Conservation (phyloP, 2,797 vertebrate genomes). For the Silurus lanzhouensis region DNA sequence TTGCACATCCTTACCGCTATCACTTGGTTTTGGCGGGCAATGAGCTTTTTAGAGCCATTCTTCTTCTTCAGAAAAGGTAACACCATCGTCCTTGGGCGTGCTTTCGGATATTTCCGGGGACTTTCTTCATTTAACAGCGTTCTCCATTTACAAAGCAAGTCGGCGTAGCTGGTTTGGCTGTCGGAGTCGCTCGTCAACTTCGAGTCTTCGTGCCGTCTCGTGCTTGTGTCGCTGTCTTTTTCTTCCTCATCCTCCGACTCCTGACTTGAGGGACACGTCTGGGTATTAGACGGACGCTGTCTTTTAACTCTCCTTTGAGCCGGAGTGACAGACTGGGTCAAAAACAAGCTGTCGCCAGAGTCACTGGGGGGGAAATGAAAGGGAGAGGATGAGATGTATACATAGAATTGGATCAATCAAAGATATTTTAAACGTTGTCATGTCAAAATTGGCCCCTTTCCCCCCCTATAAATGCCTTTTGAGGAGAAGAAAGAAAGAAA, state of each 20-base stretch:
- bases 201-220: background rate
- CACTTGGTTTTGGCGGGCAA: background rate
- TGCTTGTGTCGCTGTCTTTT: background rate
- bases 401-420: background rate
- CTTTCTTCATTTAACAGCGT: background rate
- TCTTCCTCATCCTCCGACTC: conserved; percentile 10
- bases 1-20: conserved; percentile 61
- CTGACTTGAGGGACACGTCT: background rate
- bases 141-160: background rate
- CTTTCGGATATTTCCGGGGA: background rate
- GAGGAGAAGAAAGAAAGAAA: no score
- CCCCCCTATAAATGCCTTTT: no score
- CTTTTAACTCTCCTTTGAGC: conserved; percentile 41
- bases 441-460: no score
- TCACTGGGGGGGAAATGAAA: conserved; percentile 60
- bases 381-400: background rate
- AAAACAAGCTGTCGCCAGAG: conserved; percentile 71
- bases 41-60: conserved; percentile 46
- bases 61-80: conserved; percentile 74
- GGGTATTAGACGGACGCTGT: fast-evolving
- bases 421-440: background rate
- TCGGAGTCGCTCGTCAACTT: background rate
- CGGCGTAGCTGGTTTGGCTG: background rate
- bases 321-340: conserved; percentile 64
- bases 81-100: conserved; percentile 30